Conservation (phyloP, 2,797 vertebrate species). For the Tarsius wallacei region DNA sequence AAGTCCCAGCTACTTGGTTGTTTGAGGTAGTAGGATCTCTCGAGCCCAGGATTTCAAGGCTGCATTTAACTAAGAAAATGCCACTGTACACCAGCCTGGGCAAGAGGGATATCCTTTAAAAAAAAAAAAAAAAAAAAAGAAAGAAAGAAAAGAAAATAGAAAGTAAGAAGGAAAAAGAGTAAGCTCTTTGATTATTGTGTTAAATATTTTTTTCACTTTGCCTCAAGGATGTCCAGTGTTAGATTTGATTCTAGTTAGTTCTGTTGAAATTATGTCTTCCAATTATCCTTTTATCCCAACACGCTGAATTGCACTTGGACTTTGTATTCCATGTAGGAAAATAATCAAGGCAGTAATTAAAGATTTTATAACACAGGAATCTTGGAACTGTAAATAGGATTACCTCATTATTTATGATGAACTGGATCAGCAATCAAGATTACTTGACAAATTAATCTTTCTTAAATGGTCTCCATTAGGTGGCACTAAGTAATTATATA, state of each 20-base stretch:
- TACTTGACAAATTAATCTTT: conserved; percentile 41
- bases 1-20: too few relatives aligned
- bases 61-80: too few relatives aligned
- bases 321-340: conserved; percentile 30
- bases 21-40: too few relatives aligned
- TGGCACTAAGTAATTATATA: background rate
- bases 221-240: background rate
- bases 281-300: conserved; percentile 11
- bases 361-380: conserved; percentile 58
- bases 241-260: conserved; percentile 15
- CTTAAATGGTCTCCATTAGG: background rate
- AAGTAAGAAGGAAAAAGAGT: background rate
- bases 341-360: conserved; percentile 39
- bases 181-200: background rate
- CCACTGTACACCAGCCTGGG: too few relatives aligned
- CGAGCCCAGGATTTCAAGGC: too few relatives aligned
- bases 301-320: conserved; percentile 35
- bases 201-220: background rate
- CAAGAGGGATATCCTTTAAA: too few relatives aligned
- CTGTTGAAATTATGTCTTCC: conserved; percentile 5
- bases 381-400: conserved; percentile 33
- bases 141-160: background rate
- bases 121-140: too few relatives aligned
- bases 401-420: conserved; percentile 36
- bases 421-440: conserved; percentile 52